Conservation (phyloP, 2,888 invertebrate genomes). For the Smittia sp. region DNA sequence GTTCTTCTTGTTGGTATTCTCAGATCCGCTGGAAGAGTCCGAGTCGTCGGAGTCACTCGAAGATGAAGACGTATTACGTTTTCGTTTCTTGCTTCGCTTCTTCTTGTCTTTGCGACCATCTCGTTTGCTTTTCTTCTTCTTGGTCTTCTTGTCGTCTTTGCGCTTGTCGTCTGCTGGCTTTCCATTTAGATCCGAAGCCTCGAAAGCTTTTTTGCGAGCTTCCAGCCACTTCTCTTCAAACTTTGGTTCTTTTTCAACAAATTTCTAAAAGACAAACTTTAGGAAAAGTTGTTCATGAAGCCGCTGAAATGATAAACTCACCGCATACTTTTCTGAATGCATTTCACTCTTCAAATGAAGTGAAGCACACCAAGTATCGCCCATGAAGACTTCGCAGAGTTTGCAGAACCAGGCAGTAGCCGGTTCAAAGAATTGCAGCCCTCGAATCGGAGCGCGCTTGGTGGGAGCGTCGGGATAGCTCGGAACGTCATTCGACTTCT, state of each 20-base stretch:
- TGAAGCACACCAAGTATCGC: constrained; percentile 83
- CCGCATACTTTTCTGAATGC: constrained; percentile 78
- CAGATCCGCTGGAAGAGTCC: constrained; percentile 46
- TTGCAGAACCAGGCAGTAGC: constrained; percentile 87
- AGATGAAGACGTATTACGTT: constrained; percentile 47
- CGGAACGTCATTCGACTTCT: constrained; percentile 58
- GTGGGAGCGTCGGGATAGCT: constrained; percentile 67
- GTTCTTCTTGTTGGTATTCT: constrained; percentile 48
- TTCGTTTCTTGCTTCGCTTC: constrained; percentile 56
- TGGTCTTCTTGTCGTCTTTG: constrained; percentile 54
- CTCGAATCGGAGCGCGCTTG: constrained; percentile 80
- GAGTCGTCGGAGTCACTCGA: constrained; percentile 43
- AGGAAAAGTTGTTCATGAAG: background rate
- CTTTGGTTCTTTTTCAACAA: constrained; percentile 78
- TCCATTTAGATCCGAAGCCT: constrained; percentile 45
- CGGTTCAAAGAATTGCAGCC: constrained; percentile 83
- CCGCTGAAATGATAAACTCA: constrained; percentile 54
- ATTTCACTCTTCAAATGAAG: constrained; percentile 76
- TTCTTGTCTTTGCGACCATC: constrained; percentile 55
- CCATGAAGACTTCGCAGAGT: constrained; percentile 82
- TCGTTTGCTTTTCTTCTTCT: constrained; percentile 59
- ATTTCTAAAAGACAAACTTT: constrained; percentile 59
- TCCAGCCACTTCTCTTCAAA: constrained; percentile 86
- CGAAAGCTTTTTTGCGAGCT: constrained; percentile 69
- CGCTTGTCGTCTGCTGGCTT: constrained; percentile 42